Percentiles rank a stretch among this genome's conserved stretches.
Evolutionary conservation across 2,113 vertebrate genomes (phyloP).

Genomic region (Catagonus wagneri): DNA sequence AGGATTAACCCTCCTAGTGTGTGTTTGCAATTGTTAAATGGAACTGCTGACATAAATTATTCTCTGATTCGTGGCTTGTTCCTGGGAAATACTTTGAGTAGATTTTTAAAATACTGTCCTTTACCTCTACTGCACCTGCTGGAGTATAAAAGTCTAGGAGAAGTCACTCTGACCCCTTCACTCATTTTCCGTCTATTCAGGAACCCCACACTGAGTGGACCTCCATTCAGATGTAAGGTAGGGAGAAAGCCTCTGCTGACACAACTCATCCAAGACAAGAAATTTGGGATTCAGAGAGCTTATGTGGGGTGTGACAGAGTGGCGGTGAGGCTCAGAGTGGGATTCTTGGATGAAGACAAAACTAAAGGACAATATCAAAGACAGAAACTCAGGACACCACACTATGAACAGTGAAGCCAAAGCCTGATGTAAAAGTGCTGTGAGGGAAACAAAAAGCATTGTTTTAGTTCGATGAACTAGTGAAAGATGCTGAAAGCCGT

Average conservation of each 20-base stretch:
- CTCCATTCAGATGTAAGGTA: fast-evolving
- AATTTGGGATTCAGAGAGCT: too few relatives aligned
- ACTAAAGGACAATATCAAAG: neutral
- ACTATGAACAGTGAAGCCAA: neutral
- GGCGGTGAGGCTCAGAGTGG: neutral
- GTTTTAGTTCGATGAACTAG: neutral
- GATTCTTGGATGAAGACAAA: neutral
- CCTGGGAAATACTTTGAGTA: neutral
- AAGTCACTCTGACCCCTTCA: too few relatives aligned
- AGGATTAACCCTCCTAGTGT: neutral
- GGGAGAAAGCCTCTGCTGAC: neutral
- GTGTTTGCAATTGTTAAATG: neutral
- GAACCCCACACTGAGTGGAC: neutral
- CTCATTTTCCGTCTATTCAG: too few relatives aligned
- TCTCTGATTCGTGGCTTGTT: neutral
- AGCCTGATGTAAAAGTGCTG: neutral
- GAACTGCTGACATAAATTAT: neutral
- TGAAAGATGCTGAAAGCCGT: too few relatives aligned
- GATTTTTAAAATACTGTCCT: neutral
- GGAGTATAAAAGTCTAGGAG: neutral
- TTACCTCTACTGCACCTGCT: neutral
- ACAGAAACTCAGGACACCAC: neutral
- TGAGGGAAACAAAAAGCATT: neutral
- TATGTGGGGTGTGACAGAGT: neutral
- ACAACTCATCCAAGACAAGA: neutral